Evolutionary conservation across 2,797 vertebrate species (phyloP).

Genomic region (Gymnodraco acuticeps): DNA sequence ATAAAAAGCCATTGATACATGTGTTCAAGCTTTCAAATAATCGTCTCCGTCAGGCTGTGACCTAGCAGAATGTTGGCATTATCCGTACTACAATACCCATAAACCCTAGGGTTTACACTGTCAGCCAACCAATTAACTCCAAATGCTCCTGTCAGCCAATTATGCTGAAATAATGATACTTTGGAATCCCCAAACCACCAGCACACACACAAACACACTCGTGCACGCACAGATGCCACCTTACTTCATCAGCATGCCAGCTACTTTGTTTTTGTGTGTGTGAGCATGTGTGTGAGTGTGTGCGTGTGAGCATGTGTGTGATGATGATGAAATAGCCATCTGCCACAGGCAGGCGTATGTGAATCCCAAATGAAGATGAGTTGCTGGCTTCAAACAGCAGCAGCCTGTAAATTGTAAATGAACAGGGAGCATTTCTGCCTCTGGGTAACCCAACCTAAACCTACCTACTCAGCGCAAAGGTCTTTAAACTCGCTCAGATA

Average conservation of each 20-base stretch:
- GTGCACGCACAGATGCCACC: conserved; percentile 36
- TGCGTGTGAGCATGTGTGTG: conserved; percentile 28
- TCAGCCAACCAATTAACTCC: conserved; percentile 79
- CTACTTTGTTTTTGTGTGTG: conserved; percentile 24
- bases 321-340: conserved; percentile 79
- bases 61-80: conserved; percentile 67
- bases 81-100: conserved; percentile 76
- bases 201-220: conserved; percentile 17
- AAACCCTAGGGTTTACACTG: conserved; percentile 72
- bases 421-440: conserved; percentile 62
- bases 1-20: conserved; percentile 31
- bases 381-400: conserved; percentile 68
- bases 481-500: conserved; percentile 44
- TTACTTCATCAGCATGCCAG: conserved; percentile 49
- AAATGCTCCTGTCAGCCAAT: conserved; percentile 76
- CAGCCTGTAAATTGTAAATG: conserved; percentile 72
- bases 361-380: conserved; percentile 77
- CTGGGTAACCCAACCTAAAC: conserved; percentile 51
- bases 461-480: conserved; percentile 33
- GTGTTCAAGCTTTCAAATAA: conserved; percentile 57
- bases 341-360: conserved; percentile 67
- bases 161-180: conserved; percentile 74
- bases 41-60: conserved; percentile 61
- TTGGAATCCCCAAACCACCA: conserved; percentile 52
- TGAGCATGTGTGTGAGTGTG: conserved; percentile 5